A percentile compares a stretch with the other conserved stretches of the same genome.
Conservation (phyloP, 2,888 invertebrate genomes). For the Pantelozetes paolii region DNA sequence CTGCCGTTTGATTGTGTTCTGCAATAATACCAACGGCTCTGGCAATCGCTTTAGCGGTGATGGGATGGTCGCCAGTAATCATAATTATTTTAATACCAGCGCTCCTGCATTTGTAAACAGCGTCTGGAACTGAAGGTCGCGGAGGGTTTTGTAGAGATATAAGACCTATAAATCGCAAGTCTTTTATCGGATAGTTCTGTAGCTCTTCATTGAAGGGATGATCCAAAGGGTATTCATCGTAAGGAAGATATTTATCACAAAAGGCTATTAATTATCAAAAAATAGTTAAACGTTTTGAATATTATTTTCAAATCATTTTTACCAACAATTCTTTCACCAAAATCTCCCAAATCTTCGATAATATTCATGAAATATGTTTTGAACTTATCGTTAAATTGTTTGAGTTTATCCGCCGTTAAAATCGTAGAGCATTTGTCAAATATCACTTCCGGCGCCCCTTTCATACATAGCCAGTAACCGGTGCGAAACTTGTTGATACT, state of each 20-base stretch:
- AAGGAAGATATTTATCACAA: conserved; percentile 43
- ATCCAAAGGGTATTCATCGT: conserved; percentile 41
- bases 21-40: conserved; percentile 56
- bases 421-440: conserved; percentile 58
- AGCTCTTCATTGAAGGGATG: conserved; percentile 47
- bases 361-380: conserved; percentile 61
- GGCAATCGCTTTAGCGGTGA: conserved; percentile 50
- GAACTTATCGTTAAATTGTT: conserved; percentile 55
- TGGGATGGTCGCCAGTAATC: conserved; percentile 52
- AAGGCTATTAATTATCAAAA: background rate
- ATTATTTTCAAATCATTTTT: background rate
- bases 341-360: conserved; percentile 72
- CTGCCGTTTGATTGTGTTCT: conserved; percentile 46
- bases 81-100: conserved; percentile 55
- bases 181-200: conserved; percentile 51
- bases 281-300: background rate
- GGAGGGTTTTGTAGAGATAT: conserved; percentile 53
- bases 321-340: conserved; percentile 71
- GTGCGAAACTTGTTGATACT: conserved; percentile 32
- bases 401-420: conserved; percentile 56
- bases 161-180: conserved; percentile 51
- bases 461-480: conserved; percentile 52
- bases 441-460: conserved; percentile 56
- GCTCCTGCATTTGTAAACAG: conserved; percentile 51
- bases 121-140: conserved; percentile 52